phyloP scores from a whole-genome alignment of 2,888 invertebrate genomes.

The Spatulosminthurus flaviceps region DNA sequence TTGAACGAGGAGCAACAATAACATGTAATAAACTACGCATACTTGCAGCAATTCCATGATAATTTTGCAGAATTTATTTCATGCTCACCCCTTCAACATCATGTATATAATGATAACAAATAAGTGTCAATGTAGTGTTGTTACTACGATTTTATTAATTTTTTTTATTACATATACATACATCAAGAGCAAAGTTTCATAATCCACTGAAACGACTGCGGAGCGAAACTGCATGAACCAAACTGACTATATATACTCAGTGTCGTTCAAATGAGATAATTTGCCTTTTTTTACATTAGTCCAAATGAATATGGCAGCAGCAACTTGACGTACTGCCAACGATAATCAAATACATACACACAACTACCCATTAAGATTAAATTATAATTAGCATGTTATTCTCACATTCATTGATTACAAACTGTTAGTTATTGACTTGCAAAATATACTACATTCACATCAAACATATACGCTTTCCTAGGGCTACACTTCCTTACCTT shows the following conservation, averaged over 20 bases:
- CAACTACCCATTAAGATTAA: not conserved
- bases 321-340: not conserved
- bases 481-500: too few species aligned
- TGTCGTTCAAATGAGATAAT: not conserved
- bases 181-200: not conserved
- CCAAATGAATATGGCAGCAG: not conserved
- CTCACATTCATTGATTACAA: too few species aligned
- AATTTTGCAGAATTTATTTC: not conserved
- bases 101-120: not conserved
- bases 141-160: slow-evolving; percentile 2
- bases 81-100: too few species aligned
- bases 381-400: not conserved
- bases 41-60: too few species aligned
- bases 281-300: not conserved
- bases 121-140: slow-evolving; percentile 9
- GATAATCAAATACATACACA: not conserved
- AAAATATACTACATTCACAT: too few species aligned
- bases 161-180: too few species aligned
- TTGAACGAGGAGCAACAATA: too few species aligned
- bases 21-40: too few species aligned
- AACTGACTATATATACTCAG: not conserved
- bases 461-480: too few species aligned
- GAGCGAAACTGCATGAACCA: slow-evolving; percentile 2
- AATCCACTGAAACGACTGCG: not conserved
- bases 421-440: too few species aligned